phyloP scores from a whole-genome alignment of 2,797 vertebrate genomes.

The Gadopsis bispinosus region DNA sequence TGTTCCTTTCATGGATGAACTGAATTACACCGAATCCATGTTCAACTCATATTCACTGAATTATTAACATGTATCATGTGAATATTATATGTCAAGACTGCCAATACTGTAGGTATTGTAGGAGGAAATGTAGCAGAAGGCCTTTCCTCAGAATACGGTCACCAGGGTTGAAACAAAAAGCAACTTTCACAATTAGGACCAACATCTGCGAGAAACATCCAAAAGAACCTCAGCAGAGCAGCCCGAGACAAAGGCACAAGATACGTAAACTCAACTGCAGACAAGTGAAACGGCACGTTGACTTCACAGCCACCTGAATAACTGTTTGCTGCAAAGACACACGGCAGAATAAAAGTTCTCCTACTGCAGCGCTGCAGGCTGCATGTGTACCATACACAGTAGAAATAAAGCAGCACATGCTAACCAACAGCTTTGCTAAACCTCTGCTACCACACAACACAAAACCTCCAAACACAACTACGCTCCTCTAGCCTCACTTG shows the following conservation, averaged over 20 bases:
- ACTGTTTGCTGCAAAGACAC: constrained; percentile 23
- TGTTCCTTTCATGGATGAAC: too few relatives aligned
- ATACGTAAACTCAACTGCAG: background rate
- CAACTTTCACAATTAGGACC: background rate
- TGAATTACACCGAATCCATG: background rate
- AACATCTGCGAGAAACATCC: background rate
- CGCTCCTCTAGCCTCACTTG: background rate
- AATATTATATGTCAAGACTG: background rate
- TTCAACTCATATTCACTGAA: background rate
- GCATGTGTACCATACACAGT: background rate
- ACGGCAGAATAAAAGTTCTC: background rate
- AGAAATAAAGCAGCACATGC: background rate
- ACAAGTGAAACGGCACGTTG: constrained; percentile 14
- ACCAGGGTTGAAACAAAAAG: background rate
- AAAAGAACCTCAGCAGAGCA: background rate
- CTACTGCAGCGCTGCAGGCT: constrained; percentile 3
- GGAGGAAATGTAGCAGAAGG: background rate
- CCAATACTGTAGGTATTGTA: background rate
- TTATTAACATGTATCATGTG: background rate
- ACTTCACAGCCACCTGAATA: constrained; percentile 16
- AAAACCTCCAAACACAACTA: background rate
- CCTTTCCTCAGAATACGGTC: background rate
- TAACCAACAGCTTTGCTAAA: background rate
- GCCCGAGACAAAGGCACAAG: constrained; percentile 7
- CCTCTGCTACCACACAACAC: background rate